Evolutionary conservation across 2,888 invertebrate species (phyloP).

Genomic region (Coenonympha arcania): DNA sequence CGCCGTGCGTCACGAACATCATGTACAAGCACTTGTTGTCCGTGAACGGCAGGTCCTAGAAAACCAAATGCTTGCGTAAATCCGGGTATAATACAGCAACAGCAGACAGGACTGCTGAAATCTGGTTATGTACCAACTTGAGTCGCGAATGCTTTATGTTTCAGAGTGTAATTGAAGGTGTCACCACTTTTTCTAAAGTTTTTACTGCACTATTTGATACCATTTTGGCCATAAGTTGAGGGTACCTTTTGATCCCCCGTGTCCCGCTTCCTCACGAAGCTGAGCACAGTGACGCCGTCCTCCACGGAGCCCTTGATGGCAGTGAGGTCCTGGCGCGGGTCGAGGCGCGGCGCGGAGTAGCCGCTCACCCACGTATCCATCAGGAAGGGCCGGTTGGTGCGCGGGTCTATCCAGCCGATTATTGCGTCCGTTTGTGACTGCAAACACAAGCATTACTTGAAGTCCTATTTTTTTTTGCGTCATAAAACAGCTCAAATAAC

Average conservation of each 20-base stretch:
- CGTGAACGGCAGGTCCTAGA: slow-evolving; percentile 84
- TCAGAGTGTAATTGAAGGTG: no score
- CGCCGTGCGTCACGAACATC: slow-evolving; percentile 90
- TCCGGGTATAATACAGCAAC: background rate
- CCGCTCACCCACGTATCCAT: slow-evolving; percentile 91
- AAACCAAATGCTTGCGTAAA: background rate
- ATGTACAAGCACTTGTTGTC: slow-evolving; percentile 87
- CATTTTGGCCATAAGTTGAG: no score
- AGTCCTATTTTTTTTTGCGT: no score
- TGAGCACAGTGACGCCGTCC: slow-evolving; percentile 16
- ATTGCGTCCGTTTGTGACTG: slow-evolving; percentile 90
- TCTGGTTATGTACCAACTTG: no score
- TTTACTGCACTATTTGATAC: no score
- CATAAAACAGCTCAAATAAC: no score
- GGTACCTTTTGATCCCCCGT: slow-evolving; percentile 77
- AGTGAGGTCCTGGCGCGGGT: slow-evolving; percentile 81
- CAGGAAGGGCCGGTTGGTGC: slow-evolving; percentile 83
- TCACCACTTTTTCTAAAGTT: no score
- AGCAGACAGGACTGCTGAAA: background rate
- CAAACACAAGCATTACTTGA: background rate
- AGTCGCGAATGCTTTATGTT: no score
- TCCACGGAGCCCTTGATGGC: slow-evolving; percentile 54
- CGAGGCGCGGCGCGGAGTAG: slow-evolving; percentile 82
- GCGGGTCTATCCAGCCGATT: slow-evolving; percentile 89
- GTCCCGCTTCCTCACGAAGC: slow-evolving; percentile 60